phyloP scores from a whole-genome alignment of 2,113 vertebrate genomes.

The Oplegnathus fasciatus region DNA sequence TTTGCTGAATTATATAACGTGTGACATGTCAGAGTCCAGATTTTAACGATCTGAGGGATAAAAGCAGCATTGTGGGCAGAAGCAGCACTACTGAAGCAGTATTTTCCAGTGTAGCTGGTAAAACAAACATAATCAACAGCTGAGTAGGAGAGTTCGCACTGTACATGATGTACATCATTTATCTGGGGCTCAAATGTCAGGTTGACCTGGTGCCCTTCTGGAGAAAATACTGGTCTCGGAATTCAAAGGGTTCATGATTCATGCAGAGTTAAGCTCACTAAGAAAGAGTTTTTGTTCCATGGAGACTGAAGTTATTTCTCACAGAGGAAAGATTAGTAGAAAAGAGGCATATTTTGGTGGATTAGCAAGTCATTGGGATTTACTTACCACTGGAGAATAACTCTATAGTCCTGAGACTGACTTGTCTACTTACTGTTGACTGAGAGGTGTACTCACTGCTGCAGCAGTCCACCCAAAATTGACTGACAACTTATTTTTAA shows the following conservation, averaged over 20 bases:
- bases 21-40: constrained; percentile 42
- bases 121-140: constrained; percentile 25
- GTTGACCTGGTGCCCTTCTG: constrained; percentile 2
- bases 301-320: constrained; percentile 57
- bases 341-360: constrained; percentile 78
- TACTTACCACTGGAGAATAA: constrained; percentile 63
- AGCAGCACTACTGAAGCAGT: constrained; percentile 4
- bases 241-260: constrained; percentile 34
- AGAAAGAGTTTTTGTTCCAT: constrained; percentile 41
- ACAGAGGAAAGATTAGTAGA: constrained; percentile 70
- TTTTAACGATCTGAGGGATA: constrained; percentile 13
- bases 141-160: constrained; percentile 28
- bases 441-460: constrained; percentile 10
- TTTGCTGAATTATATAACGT: constrained; percentile 3
- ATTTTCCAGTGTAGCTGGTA: background rate
- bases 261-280: constrained; percentile 27
- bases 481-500: background rate
- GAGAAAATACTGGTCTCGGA: constrained; percentile 23
- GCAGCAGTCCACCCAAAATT: background rate
- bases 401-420: constrained; percentile 39
- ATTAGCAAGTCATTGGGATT: constrained; percentile 75
- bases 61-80: constrained; percentile 36
- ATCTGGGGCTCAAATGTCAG: constrained; percentile 28
- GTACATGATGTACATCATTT: constrained; percentile 21
- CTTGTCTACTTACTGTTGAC: constrained; percentile 17